Percentiles rank a stretch among this genome's conserved stretches.
These are phyloP conservation scores for Epizoanthus rinbou DNA, from an alignment of 92 coral and sea anemone genomes.

Conservation along the genomic window DNA sequence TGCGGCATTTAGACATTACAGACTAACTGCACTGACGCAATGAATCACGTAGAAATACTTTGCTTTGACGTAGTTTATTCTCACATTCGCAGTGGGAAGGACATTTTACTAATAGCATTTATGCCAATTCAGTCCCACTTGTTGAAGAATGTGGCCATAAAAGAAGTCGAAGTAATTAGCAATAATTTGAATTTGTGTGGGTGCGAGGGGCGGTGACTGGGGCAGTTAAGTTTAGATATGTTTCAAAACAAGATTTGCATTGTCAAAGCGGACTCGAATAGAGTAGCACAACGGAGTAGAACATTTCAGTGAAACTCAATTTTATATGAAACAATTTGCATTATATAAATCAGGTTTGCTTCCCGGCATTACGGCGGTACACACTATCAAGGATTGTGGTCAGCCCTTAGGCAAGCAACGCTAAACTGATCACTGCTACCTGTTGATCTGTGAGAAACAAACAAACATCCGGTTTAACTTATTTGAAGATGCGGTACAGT, in stretches of 20 bases:
- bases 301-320: neutral
- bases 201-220: too few species aligned
- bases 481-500: too few species aligned
- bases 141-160: too few species aligned
- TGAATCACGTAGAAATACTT: neutral
- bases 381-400: neutral
- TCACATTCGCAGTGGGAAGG: neutral
- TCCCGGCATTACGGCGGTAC: neutral
- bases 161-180: too few species aligned
- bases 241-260: neutral
- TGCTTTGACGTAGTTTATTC: neutral
- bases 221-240: too few species aligned
- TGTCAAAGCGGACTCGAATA: neutral
- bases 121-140: too few species aligned
- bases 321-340: neutral
- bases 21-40: neutral
- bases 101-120: neutral
- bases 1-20: neutral
- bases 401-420: neutral
- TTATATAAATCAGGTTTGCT: neutral
- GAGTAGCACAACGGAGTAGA: too few species aligned
- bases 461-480: neutral
- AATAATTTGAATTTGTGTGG: too few species aligned
- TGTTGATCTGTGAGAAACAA: neutral
- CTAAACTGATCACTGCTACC: neutral